Evolutionary conservation across 30 jellyfish, hydroid and myxozoan species (phyloP).

Genomic region (Pseudorhiza aurosa): DNA sequence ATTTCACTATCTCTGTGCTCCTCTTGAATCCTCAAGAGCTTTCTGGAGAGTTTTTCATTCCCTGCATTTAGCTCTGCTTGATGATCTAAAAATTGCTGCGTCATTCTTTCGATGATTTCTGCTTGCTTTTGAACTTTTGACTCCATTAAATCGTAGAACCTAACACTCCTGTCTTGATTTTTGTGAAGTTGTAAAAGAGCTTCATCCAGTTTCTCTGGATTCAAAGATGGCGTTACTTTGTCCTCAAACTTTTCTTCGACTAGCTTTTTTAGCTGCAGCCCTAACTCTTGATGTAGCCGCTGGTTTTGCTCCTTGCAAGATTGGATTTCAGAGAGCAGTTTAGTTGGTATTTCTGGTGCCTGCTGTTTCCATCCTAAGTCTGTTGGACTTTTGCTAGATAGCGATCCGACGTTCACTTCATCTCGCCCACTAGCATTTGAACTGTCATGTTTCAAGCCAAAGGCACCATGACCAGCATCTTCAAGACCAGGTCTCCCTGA

Average conservation of each 20-base stretch:
- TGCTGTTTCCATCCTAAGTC: neutral
- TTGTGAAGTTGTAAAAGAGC: neutral
- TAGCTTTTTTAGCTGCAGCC: conserved; percentile 24
- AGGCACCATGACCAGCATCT: neutral
- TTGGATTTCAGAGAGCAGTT: conserved; percentile 28
- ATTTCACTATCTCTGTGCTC: conserved; percentile 43
- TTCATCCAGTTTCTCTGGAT: neutral
- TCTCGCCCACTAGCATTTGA: neutral
- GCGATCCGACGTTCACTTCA: no score
- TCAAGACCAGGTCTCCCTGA: neutral
- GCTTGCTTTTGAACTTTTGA: conserved; percentile 46
- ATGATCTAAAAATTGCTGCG: conserved; percentile 41
- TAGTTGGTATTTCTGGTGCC: neutral
- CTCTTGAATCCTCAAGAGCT: conserved; percentile 16
- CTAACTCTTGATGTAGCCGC: conserved; percentile 14
- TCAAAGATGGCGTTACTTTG: neutral
- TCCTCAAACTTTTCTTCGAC: neutral
- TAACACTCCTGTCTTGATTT: conserved; percentile 6
- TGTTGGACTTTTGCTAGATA: neutral
- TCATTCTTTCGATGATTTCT: conserved; percentile 33
- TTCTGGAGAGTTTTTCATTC: conserved; percentile 35
- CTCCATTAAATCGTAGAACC: conserved; percentile 34
- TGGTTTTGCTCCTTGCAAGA: conserved; percentile 47
- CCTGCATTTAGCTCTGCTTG: conserved; percentile 43
- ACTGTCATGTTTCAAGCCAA: neutral